Evolutionary conservation across 2,797 vertebrate species (phyloP), one percentile per base, ranked within the genome.

Genomic region (Sylvia borin): DNA sequence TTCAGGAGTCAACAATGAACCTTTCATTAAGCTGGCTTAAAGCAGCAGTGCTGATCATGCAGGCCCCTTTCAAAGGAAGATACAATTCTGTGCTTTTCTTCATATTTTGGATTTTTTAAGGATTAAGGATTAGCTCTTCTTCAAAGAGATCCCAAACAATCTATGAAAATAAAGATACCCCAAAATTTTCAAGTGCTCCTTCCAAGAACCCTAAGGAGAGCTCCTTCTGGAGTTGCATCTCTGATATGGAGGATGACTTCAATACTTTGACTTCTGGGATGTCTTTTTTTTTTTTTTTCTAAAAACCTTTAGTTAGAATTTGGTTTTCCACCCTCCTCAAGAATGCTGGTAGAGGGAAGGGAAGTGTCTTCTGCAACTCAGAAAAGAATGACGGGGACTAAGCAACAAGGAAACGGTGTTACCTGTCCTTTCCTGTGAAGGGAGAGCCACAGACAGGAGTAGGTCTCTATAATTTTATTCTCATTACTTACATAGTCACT

Each of bases 391-490:
- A 66, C 88, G 40, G 12, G 67, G 53, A 55, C 26, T 40, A 72
- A 58, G 31, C 13, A 50, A 34, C 2, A 15, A 53, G 36, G 32
- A 64, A 94, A 31, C 8, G 34, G 29, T 66, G 25, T 31, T 32
- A 57, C 26, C 76, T 76, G 47, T 45, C 62, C 62, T 88, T 83
- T 38, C 0, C 0, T 32, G 62, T 53, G 80, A 93, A 94, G 58
- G 90, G 88, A 95, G 70, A 95, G 66, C 29, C 16, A 75, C 36
- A 87, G 66, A 90, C 66, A 66, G 65, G 32, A 83, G 36, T 32
- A 87, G 18, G 62, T 74, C 65, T 92, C 88, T 91, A 2, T 27
- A 22, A 81, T 72, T 94, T 96, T 94, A 95, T 93, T 93, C 80
- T 90, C 70, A 66, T 47, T 88, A 92, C 62, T 84, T 90, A 92